Evolutionary conservation across 2,888 invertebrate genomes (phyloP).

Genomic region (Leptodirus hochenwartii): DNA sequence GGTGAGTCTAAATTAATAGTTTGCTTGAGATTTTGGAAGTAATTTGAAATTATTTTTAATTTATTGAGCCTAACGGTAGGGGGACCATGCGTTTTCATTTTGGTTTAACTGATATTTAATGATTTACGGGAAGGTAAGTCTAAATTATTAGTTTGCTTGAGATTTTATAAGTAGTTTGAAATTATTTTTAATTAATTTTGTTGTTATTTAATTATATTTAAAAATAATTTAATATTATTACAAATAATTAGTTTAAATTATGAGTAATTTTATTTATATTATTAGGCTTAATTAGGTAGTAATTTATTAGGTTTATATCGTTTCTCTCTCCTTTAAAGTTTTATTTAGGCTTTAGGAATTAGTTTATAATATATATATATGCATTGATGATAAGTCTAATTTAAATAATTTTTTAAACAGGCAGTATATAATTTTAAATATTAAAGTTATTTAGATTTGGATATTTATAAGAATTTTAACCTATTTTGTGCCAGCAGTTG

Average conservation of each 20-base stretch:
- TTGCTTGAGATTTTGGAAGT: too few relatives aligned
- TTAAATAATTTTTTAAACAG: constrained; percentile 23
- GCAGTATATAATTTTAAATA: constrained; percentile 35
- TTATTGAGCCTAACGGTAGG: too few relatives aligned
- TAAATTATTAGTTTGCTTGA: too few relatives aligned
- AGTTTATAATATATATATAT: constrained; percentile 35
- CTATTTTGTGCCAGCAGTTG: constrained; percentile 52
- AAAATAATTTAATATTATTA: constrained; percentile 9
- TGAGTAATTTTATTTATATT: too few relatives aligned
- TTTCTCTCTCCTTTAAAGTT: constrained; percentile 22
- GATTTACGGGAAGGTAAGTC: too few relatives aligned
- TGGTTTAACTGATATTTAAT: too few relatives aligned
- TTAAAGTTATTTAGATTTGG: constrained; percentile 42
- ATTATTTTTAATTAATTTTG: constrained; percentile 3
- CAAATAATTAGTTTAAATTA: too few relatives aligned
- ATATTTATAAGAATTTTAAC: constrained; percentile 37
- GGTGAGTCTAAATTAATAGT: too few relatives aligned
- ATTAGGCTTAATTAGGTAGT: too few relatives aligned
- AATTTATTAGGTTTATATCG: too few relatives aligned
- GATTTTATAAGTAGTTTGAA: constrained; percentile 5
- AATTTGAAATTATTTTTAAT: background rate
- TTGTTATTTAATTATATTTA: constrained; percentile 3
- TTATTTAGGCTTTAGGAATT: constrained; percentile 31
- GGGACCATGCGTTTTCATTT: too few relatives aligned
- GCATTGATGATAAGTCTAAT: constrained; percentile 30